Percentiles rank a stretch among this genome's conserved stretches.
These are phyloP conservation scores for Drosophila navojoa DNA, from an alignment of 1,140 invertebrate genomes.

Conservation along the genomic window DNA sequence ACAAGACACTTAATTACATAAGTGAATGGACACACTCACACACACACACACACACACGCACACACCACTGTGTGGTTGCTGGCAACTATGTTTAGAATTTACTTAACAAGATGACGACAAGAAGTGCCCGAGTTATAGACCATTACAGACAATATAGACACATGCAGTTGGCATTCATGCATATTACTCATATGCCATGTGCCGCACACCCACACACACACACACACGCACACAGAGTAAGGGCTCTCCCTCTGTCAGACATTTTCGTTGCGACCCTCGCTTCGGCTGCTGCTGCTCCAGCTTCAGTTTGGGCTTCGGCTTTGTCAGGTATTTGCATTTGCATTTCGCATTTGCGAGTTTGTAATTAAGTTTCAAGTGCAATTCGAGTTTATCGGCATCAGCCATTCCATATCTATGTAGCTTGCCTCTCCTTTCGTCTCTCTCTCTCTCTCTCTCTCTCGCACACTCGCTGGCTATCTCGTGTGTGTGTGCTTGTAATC, in stretches of 20 bases:
- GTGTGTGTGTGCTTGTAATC: slow-evolving; percentile 34
- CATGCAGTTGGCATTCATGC: slow-evolving; percentile 58
- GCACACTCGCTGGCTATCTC: neutral
- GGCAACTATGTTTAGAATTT: slow-evolving; percentile 51
- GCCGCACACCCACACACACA: neutral
- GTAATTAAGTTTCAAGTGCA: slow-evolving; percentile 79
- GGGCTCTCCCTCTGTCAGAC: slow-evolving; percentile 56
- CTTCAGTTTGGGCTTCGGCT: slow-evolving; percentile 32
- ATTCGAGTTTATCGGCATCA: slow-evolving; percentile 69
- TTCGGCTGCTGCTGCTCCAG: slow-evolving; percentile 27
- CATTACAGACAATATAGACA: slow-evolving; percentile 37
- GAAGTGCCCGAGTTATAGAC: slow-evolving; percentile 33
- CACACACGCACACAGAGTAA: neutral
- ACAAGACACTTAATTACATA: slow-evolving; percentile 75
- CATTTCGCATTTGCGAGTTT: slow-evolving; percentile 71
- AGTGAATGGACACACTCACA: slow-evolving; percentile 54
- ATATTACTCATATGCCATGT: slow-evolving; percentile 72
- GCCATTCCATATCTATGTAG: slow-evolving; percentile 29
- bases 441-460: neutral
- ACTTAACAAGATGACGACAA: slow-evolving; percentile 46
- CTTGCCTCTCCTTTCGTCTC: neutral
- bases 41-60: slow-evolving; percentile 9
- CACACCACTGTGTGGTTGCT: slow-evolving; percentile 12
- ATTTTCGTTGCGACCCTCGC: slow-evolving; percentile 36
- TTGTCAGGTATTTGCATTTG: slow-evolving; percentile 59